Conservation (phyloP, 2,113 vertebrate species). For the Periophthalmus modestus region DNA sequence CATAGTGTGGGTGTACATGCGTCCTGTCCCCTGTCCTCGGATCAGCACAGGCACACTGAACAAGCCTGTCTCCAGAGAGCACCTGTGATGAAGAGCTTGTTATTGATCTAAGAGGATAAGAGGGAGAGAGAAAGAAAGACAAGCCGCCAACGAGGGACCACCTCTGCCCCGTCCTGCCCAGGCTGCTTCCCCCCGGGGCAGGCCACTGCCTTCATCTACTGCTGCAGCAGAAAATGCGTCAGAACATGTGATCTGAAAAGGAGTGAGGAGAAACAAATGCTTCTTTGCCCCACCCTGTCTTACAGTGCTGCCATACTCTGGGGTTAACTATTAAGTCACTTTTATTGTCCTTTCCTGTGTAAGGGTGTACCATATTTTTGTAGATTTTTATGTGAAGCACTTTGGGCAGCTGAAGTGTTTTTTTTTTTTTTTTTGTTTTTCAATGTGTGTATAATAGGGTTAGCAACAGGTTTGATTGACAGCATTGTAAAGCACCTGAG, state of each 20-base stretch:
- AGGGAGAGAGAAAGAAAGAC: constrained; percentile 37
- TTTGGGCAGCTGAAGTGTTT: too few species aligned
- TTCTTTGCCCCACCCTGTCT: too few species aligned
- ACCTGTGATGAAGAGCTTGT: constrained; percentile 61
- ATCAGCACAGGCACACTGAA: constrained; percentile 13
- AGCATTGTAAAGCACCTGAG: too few species aligned
- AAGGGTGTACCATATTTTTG: too few species aligned
- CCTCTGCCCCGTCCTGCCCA: constrained; percentile 51
- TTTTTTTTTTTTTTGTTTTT: too few species aligned
- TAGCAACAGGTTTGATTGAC: too few species aligned
- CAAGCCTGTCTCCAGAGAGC: constrained; percentile 42
- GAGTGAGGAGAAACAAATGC: too few species aligned
- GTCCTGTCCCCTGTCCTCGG: neutral
- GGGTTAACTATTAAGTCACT: too few species aligned
- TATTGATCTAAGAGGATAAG: constrained; percentile 58
- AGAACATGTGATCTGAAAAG: neutral
- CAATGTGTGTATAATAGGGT: too few species aligned
- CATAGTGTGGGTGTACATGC: neutral
- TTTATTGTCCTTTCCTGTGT: too few species aligned
- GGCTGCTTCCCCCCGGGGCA: constrained; percentile 41
- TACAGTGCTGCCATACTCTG: too few species aligned
- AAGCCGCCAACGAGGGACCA: constrained; percentile 43
- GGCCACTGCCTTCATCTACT: constrained; percentile 42
- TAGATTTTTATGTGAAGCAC: too few species aligned
- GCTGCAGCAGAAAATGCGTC: neutral